Evolutionary conservation across 2,113 vertebrate species (phyloP), one percentile per base, ranked within the genome.

Genomic region (Toxotes chatareus): DNA sequence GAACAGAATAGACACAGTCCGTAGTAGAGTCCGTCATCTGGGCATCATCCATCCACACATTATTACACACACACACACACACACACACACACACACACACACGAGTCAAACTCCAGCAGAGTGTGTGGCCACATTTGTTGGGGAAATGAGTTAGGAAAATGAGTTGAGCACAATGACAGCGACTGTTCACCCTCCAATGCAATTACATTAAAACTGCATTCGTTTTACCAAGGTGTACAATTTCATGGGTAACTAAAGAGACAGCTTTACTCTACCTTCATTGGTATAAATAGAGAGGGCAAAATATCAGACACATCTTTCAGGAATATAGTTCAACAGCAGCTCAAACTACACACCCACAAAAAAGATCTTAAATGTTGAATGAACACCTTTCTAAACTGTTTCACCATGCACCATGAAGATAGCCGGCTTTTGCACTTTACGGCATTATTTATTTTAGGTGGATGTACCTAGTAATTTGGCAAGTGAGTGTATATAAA

Each of bases 121-220:
- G 46, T 40, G 36, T 7, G 51, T 11, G 46, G 31, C 16, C 3
- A 49, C 47, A 93, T 93, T 93, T 93, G 90, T 49, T 72, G 79
- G 88, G 88, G 82, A 94, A 93, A 93, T 93, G 49, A 93, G 88
- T 70, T 82, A 91, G 73, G 86, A 46, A 90, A 86, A 92, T 90
- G 71, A 90, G 88, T 10, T 62, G 68, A 36, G 34, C 11, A 62
- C 72, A 44, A 63, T 13, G 47, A 76, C 60, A 62, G 47, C n/a
- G 55, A 53, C 66, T 63, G 44, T 55, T 73, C 31, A 32, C 1
- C 17, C 44, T 36, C 23, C 31, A n/a, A 16, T 1, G 19, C 11
- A 51, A 19, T 38, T 31, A 11, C 6, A 23, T 7, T 70, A 7
- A 14, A 3, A 5, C 44, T 65, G 19, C 32, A 19, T 32, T 38